phyloP scores from a whole-genome alignment of 1,140 invertebrate species.

The Caenorhabditis elegans region WBcel235 BX284604.4:8083001-8083500 shows the following conservation, averaged over 20 bases:
- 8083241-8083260: background rate
- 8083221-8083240: background rate
- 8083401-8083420: too few species aligned
- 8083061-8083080: conserved; percentile 9
- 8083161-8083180: background rate
- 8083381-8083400: background rate
- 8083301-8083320: background rate
- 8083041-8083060: too few species aligned
- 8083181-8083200: background rate
- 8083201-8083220: conserved; percentile 10
- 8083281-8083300: background rate
- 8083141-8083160: conserved; percentile 9
- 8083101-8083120: background rate
- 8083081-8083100: conserved; percentile 16
- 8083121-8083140: conserved; percentile 10
- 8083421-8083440: conserved; percentile 3
- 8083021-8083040: too few species aligned
- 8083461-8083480: conserved; percentile 20
- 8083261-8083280: background rate
- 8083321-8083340: conserved; percentile 31
- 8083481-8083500: background rate
- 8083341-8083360: background rate
- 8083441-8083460: conserved; percentile 28
- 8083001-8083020: too few species aligned
- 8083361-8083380: background rate